These are phyloP conservation scores for Goniozus legneri DNA, from an alignment of 1,140 invertebrate genomes.

Conservation along the genomic window DNA sequence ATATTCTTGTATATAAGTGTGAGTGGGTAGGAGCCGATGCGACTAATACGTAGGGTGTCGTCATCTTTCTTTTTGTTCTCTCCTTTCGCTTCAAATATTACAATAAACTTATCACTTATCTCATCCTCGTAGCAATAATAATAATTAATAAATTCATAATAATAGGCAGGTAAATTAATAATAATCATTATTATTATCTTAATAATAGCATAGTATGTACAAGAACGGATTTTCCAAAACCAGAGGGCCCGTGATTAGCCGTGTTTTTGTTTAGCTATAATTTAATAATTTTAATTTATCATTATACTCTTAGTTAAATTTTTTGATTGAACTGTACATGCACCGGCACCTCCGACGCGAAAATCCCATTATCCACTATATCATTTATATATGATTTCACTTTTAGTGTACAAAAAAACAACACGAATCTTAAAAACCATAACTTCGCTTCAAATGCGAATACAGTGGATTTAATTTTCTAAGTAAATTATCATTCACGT, in stretches of 20 bases:
- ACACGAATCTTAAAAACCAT: too few relatives aligned
- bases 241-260: constrained; percentile 24
- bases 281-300: too few relatives aligned
- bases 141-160: constrained; percentile 42
- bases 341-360: constrained; percentile 31
- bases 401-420: too few relatives aligned
- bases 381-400: too few relatives aligned
- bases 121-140: constrained; percentile 27
- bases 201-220: constrained; percentile 44
- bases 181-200: constrained; percentile 47
- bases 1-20: neutral
- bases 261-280: too few relatives aligned
- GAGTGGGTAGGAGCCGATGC: neutral
- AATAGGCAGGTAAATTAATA: constrained; percentile 50
- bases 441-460: too few relatives aligned
- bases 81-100: constrained; percentile 38
- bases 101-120: constrained; percentile 34
- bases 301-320: constrained; percentile 24
- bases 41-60: neutral
- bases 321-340: constrained; percentile 46
- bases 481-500: too few relatives aligned
- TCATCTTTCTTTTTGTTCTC: too few relatives aligned
- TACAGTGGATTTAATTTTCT: too few relatives aligned
- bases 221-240: constrained; percentile 25
- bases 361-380: too few relatives aligned